A percentile compares a stretch with the other conserved stretches of the same genome.
phyloP scores from a whole-genome alignment of 2,888 invertebrate genomes.

The Altica lythri region DNA sequence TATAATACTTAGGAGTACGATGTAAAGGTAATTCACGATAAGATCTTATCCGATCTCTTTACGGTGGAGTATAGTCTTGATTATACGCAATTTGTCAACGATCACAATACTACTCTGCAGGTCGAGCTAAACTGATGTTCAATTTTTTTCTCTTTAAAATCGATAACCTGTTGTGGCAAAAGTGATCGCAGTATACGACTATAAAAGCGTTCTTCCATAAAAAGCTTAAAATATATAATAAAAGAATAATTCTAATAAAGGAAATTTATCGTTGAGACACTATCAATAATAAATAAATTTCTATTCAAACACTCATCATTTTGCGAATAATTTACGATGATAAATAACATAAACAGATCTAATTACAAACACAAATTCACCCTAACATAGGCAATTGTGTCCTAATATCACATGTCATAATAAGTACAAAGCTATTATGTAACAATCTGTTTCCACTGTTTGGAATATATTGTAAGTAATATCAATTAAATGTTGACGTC shows the following conservation, averaged over 20 bases:
- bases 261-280: no score
- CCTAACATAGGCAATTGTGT: no score
- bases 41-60: slow-evolving; percentile 54
- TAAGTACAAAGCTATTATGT: no score
- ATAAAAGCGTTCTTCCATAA: no score
- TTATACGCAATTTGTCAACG: slow-evolving; percentile 56
- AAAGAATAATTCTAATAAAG: no score
- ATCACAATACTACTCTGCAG: slow-evolving; percentile 50
- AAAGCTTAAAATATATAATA: no score
- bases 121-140: slow-evolving; percentile 70
- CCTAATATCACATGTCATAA: not conserved
- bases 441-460: not conserved
- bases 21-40: slow-evolving; percentile 63
- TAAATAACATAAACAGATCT: no score
- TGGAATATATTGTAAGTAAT: slow-evolving; percentile 1
- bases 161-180: slow-evolving; percentile 93
- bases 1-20: slow-evolving; percentile 61
- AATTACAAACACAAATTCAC: no score
- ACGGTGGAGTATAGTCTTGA: slow-evolving; percentile 47
- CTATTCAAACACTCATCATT: no score
- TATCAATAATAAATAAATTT: no score
- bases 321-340: no score
- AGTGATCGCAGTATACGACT: no score
- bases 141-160: slow-evolving; percentile 94
- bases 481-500: slow-evolving; percentile 2